phyloP scores from a whole-genome alignment of 2,888 invertebrate genomes.

The Eupithecia inturbata region DNA sequence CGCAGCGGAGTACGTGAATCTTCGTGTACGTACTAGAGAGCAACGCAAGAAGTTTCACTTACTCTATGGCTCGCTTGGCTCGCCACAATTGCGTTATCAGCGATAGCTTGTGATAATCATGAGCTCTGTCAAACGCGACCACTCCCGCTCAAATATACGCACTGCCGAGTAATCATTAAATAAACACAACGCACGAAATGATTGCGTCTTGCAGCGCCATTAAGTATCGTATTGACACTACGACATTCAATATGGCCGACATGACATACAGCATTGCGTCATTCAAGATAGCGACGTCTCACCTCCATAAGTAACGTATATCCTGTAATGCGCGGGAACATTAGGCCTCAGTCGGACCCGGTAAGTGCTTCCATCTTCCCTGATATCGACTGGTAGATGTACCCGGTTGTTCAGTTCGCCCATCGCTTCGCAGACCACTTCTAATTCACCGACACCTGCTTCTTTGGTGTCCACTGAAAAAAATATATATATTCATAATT shows the following conservation, averaged over 20 bases:
- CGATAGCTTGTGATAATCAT: not conserved
- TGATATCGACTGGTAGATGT: conserved; percentile 90
- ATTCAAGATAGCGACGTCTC: conserved; percentile 40
- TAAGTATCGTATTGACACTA: too few species aligned
- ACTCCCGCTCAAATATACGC: not conserved
- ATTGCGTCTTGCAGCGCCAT: too few species aligned
- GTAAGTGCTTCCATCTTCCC: conserved; percentile 90
- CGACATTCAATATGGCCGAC: not conserved
- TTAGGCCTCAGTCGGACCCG: conserved; percentile 93
- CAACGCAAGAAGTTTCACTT: not conserved
- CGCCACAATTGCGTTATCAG: not conserved
- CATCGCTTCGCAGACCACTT: conserved; percentile 94
- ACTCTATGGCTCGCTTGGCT: not conserved
- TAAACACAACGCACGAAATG: too few species aligned
- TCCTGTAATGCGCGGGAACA: conserved; percentile 90
- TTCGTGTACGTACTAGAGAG: not conserved
- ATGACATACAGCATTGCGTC: not conserved
- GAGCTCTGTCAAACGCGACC: not conserved
- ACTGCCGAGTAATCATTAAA: not conserved
- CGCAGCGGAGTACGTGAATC: not conserved
- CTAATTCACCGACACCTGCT: conserved; percentile 93
- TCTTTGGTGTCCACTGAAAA: conserved; percentile 89
- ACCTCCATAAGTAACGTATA: conserved; percentile 89
- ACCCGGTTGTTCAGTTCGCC: conserved; percentile 75
- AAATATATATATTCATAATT: not conserved